Percentiles rank a stretch among this genome's conserved stretches.
Evolutionary conservation across 2,797 vertebrate species (phyloP).

Genomic region (Anguilla megastoma): DNA sequence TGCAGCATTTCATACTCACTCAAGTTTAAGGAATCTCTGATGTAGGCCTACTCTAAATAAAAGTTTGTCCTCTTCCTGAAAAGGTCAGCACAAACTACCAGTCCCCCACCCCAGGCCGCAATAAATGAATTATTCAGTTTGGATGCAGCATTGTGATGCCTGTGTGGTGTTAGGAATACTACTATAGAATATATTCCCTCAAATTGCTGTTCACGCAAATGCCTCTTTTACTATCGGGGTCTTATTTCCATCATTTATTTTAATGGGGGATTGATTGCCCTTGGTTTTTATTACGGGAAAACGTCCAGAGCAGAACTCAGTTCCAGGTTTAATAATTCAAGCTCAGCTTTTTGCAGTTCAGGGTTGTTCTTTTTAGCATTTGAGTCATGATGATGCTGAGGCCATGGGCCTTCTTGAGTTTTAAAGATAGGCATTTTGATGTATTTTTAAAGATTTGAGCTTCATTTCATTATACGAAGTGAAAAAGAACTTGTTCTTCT

Average conservation of each 20-base stretch:
- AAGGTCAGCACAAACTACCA: slow-evolving; percentile 5
- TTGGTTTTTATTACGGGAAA: not conserved
- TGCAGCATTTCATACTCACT: slow-evolving; percentile 32
- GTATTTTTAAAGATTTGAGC: not conserved
- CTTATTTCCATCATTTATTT: not conserved
- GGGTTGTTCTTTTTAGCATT: not conserved
- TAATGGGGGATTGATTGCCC: not conserved
- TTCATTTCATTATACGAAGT: not conserved
- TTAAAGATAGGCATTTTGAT: not conserved
- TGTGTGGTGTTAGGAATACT: not conserved
- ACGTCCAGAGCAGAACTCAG: not conserved
- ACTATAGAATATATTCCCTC: not conserved
- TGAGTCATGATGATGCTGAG: not conserved
- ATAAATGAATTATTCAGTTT: not conserved
- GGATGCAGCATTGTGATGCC: not conserved
- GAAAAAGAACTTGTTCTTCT: not conserved
- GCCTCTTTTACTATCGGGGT: not conserved
- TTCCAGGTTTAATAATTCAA: slow-evolving; percentile 3
- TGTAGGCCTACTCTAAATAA: not conserved
- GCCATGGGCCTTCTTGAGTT: not conserved
- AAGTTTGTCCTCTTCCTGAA: not conserved
- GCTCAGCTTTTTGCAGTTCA: not conserved
- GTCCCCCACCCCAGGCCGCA: not conserved
- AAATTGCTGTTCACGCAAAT: not conserved
- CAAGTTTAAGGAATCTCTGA: slow-evolving; percentile 47